Evolutionary conservation across 1,140 invertebrate genomes (phyloP), one percentile per base, ranked within the genome.

Genomic region (Cherax quadricarinatus): DNA sequence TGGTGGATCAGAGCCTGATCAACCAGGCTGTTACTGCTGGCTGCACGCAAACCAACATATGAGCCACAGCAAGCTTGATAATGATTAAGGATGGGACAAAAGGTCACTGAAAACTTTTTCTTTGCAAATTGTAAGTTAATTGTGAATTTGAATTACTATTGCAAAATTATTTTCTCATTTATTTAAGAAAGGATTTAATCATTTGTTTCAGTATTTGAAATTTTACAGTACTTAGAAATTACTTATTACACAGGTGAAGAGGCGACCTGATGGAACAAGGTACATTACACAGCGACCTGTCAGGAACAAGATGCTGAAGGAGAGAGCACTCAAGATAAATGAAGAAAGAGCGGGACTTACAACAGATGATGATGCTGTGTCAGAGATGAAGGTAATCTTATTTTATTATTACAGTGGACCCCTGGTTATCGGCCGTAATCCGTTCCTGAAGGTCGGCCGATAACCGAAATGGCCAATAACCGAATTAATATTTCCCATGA

Each of bases 351-450:
- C 96, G 88, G 97, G 97, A 1, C 95, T 97, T 73, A 98, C 97
- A 3, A 98, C 97, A 1, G 97, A 98, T 94, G 97, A 98, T 94
- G 97, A 98, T 94, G 97, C 97, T 18, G 96, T 97, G 94, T 97
- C 97, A 24, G 97, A 98, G 94, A 95, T 98, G 84, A 98, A 98
- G 95, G 96, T 96, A 94, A 88, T 90, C 30, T 41, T 41, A 41
- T n/a, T n/a, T n/a, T n/a, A n/a, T n/a, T n/a, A n/a, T n/a, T n/a
- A n/a, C n/a, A n/a, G n/a, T n/a, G n/a, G n/a, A n/a, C n/a, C n/a
- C n/a, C n/a, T n/a, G n/a, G n/a, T n/a, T n/a, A n/a, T n/a, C n/a
- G n/a, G n/a, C n/a, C n/a, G n/a, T n/a, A n/a, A n/a, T n/a, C n/a
- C n/a, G n/a, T n/a, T n/a, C n/a, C n/a, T n/a, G n/a, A n/a, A n/a